Evolutionary conservation across 2,797 vertebrate species (phyloP), one percentile per base, ranked within the genome.

Genomic region (Clarias pachynema): DNA sequence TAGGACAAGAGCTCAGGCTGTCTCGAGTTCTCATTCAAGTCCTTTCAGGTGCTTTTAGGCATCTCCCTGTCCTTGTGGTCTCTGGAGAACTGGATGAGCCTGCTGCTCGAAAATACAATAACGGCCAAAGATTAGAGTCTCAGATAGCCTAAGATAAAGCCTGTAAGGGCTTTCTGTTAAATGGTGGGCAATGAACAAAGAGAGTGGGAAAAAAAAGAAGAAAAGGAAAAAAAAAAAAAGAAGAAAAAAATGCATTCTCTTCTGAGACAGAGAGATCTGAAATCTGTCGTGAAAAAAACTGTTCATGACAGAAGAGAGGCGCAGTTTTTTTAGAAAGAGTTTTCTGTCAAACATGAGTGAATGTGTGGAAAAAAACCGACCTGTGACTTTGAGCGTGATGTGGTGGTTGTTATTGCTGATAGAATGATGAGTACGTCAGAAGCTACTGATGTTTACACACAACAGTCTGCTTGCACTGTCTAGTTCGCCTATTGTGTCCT

Each of bases 1-100:
- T 10, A 24, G n/a, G 29, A 68, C 31, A 8, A 49, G 3, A 56
- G 26, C 31, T 65, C 20, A 40, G 66, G 37, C 5, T 34, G 1
- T 77, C 63, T 87, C 79, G 37, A 31, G 73, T 80, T 62, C 63
- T 72, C 26, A 85, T 86, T 84, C 37, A 69, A 34, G 29, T 70
- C 53, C 78, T 69, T 82, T 80, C 56, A 85, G 62, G 40, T 84
- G 40, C 34, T 82, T 74, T 60, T 56, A 24, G 79, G 57, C 57
- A n/a, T 63, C 57, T 37, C 5, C 1, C 53, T 63, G 44, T 37
- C 16, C 57, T 84, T 75, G 66, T 5, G 18, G 82, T 66, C 62
- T 87, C 72, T 49, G 14, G 62, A 74, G 83, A 57, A 81, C 77
- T 84, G 56, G 82, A 84, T 59, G 57, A 18, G 16, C 31, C 77